Percentiles rank a stretch among this genome's conserved stretches.
These are phyloP conservation scores for Apamea anceps DNA, from an alignment of 2,888 invertebrate genomes.

Conservation along the genomic window DNA sequence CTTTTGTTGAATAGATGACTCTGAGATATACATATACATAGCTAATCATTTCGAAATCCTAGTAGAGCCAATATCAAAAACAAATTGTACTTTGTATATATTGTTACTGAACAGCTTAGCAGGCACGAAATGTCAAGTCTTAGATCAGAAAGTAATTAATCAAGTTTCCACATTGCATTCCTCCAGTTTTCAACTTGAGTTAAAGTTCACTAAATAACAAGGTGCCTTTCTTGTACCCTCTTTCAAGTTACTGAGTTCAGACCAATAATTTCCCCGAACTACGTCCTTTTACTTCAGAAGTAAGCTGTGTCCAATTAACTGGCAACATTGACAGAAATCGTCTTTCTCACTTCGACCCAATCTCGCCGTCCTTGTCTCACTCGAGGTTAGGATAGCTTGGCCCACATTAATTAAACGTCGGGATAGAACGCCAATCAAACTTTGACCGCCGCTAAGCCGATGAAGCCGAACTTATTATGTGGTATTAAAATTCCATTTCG, in stretches of 20 bases:
- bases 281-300: slow-evolving; percentile 80
- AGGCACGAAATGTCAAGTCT: slow-evolving; percentile 9
- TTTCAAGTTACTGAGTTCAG: slow-evolving; percentile 76
- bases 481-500: slow-evolving; percentile 89
- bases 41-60: slow-evolving; percentile 10
- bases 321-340: slow-evolving; percentile 82
- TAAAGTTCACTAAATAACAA: slow-evolving; percentile 74
- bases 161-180: slow-evolving; percentile 64
- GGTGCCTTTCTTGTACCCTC: slow-evolving; percentile 72
- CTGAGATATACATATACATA: not conserved
- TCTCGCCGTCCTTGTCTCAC: slow-evolving; percentile 76
- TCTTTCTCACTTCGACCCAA: slow-evolving; percentile 75
- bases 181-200: slow-evolving; percentile 67
- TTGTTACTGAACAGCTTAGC: not conserved
- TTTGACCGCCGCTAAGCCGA: slow-evolving; percentile 88
- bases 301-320: slow-evolving; percentile 84
- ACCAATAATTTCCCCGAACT: slow-evolving; percentile 80
- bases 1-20: slow-evolving; percentile 24
- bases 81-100: not conserved
- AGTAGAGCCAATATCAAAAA: slow-evolving; percentile 12
- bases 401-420: slow-evolving; percentile 88
- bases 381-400: slow-evolving; percentile 80
- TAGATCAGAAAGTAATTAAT: slow-evolving; percentile 56
- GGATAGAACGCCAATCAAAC: slow-evolving; percentile 89
- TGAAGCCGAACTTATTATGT: slow-evolving; percentile 88